A percentile compares a stretch with the other conserved stretches of the same genome.
phyloP scores from a whole-genome alignment of 2,888 invertebrate species.

The Sinohyriopsis cumingii region DNA sequence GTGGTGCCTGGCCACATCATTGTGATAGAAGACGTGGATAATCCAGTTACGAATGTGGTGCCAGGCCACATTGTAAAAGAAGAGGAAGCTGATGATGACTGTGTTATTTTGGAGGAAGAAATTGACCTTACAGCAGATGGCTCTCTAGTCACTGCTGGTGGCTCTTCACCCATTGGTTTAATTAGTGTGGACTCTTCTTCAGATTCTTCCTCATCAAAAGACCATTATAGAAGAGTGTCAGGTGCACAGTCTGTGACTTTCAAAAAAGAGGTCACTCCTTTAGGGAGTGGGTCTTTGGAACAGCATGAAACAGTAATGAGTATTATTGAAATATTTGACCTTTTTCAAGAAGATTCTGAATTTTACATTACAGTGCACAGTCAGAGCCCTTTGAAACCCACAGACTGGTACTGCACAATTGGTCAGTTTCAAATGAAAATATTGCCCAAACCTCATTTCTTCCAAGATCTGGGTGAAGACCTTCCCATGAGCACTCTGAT shows the following conservation, averaged over 20 bases:
- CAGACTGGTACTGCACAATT: slow-evolving; percentile 40
- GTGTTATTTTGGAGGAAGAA: background rate
- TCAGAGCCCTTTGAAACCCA: slow-evolving; percentile 17
- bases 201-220: too few species aligned
- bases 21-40: slow-evolving; percentile 15
- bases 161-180: too few species aligned
- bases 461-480: slow-evolving; percentile 20
- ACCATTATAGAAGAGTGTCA: too few species aligned
- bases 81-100: background rate
- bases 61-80: background rate
- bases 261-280: too few species aligned
- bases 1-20: background rate
- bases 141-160: too few species aligned
- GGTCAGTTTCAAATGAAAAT: slow-evolving; percentile 28
- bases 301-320: too few species aligned
- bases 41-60: background rate
- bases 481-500: background rate
- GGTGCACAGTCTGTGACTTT: too few species aligned
- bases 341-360: slow-evolving; percentile 44
- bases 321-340: slow-evolving; percentile 31
- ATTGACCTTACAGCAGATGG: too few species aligned
- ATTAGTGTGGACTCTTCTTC: too few species aligned
- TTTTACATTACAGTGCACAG: slow-evolving; percentile 38
- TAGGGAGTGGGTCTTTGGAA: too few species aligned
- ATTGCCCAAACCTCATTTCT: background rate